Conservation (phyloP, 2,888 invertebrate species). For the Trachelus tabidus region DNA sequence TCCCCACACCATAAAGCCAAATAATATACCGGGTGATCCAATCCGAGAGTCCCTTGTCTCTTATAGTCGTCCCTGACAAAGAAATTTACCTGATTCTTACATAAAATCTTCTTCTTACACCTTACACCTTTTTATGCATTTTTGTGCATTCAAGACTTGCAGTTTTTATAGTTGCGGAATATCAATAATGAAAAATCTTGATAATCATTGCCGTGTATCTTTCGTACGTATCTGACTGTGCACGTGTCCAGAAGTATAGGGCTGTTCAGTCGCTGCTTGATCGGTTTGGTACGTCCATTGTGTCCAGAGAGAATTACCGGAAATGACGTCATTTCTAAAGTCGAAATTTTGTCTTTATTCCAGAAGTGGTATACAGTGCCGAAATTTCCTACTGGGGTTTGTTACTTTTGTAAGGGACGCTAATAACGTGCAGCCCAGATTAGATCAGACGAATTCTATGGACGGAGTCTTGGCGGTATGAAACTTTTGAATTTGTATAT, state of each 20-base stretch:
- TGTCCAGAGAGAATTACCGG: background rate
- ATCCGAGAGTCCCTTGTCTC: background rate
- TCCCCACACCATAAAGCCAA: conserved; percentile 62
- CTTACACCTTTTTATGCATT: background rate
- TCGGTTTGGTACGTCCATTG: background rate
- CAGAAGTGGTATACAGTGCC: background rate
- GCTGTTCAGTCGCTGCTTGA: background rate
- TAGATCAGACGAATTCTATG: background rate
- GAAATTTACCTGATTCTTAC: background rate
- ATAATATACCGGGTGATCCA: conserved; percentile 56
- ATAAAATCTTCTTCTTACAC: background rate
- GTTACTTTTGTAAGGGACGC: background rate
- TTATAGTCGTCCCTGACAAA: background rate
- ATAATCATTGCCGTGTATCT: background rate
- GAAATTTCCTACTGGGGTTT: background rate
- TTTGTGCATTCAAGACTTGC: too few relatives aligned
- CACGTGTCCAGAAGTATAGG: background rate
- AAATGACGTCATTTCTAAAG: background rate
- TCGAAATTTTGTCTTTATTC: background rate
- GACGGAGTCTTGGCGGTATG: background rate
- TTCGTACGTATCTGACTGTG: background rate
- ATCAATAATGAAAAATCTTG: background rate
- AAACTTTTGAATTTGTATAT: background rate
- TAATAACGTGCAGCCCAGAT: background rate
- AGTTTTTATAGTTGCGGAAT: too few relatives aligned